These are phyloP conservation scores for Uropsilus gracilis DNA, from an alignment of 2,113 vertebrate species.

Conservation along the genomic window DNA sequence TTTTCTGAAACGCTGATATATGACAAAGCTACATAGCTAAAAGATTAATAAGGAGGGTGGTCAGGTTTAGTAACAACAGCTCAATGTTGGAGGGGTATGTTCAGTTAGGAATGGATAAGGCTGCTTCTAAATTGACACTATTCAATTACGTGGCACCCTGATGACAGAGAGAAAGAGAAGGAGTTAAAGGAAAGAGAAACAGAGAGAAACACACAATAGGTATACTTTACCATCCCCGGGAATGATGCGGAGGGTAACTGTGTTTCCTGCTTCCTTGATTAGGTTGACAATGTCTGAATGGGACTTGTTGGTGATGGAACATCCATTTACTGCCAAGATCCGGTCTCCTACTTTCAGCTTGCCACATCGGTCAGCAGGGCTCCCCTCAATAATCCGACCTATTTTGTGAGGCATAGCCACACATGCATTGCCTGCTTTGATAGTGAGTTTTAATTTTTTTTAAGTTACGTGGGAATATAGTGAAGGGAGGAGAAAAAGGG, in stretches of 20 bases:
- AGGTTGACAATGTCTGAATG: constrained; percentile 99
- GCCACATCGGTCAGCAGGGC: constrained; percentile 98
- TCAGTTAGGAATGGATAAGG: constrained; percentile 4
- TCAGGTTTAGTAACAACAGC: constrained; percentile 12
- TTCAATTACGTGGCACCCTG: constrained; percentile 49
- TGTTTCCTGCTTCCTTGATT: constrained; percentile 99
- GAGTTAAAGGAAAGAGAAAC: neutral
- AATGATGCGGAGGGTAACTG: constrained; percentile 98
- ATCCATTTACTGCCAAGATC: constrained; percentile 97
- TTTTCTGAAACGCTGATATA: neutral
- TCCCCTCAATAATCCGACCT: constrained; percentile 99
- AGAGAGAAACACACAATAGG: constrained; percentile 66
- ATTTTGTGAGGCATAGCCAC: constrained; percentile 99
- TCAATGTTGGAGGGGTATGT: neutral
- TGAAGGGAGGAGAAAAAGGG: constrained; percentile 89
- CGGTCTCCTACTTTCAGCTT: constrained; percentile 99
- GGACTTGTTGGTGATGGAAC: constrained; percentile 99
- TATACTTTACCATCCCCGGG: constrained; percentile 97
- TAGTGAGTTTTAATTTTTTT: constrained; percentile 85
- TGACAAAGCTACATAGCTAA: constrained; percentile 16
- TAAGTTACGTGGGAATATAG: constrained; percentile 84
- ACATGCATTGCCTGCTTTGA: constrained; percentile 99
- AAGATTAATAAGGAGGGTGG: neutral
- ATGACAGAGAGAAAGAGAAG: neutral
- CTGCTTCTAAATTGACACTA: neutral